Percentiles rank a stretch among this genome's conserved stretches.
Evolutionary conservation across 92 coral and sea anemone genomes (phyloP).

Genomic region (Umimayanthus chanpuru): DNA sequence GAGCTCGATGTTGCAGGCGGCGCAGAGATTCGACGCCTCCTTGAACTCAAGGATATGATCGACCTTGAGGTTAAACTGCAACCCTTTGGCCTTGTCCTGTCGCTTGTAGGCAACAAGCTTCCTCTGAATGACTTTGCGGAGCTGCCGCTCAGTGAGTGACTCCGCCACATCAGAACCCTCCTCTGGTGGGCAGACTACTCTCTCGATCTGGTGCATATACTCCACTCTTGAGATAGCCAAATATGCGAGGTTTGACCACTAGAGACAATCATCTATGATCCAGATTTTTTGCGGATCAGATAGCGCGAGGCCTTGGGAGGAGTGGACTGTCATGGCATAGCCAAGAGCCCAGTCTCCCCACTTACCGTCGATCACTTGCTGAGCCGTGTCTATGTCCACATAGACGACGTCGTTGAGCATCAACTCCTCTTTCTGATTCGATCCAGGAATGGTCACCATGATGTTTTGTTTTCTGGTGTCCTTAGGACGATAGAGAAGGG

Average conservation of each 20-base stretch:
- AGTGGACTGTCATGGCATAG: background rate
- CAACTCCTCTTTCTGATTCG: background rate
- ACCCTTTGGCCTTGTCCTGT: background rate
- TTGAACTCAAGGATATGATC: background rate
- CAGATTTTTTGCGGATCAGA: background rate
- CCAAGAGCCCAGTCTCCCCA: background rate
- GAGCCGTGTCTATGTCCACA: background rate
- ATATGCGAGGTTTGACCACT: background rate
- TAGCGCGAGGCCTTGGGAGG: slow-evolving; percentile 28
- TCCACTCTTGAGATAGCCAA: background rate
- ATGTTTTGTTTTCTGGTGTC: slow-evolving; percentile 20
- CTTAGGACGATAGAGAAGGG: slow-evolving; percentile 1
- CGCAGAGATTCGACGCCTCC: background rate
- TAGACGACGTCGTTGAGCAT: background rate
- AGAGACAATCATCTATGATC: background rate
- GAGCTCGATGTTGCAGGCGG: background rate
- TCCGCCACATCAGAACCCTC: background rate
- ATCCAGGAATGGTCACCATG: background rate
- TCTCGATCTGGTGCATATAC: slow-evolving; percentile 5
- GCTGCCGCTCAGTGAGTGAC: background rate
- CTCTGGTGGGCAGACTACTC: background rate
- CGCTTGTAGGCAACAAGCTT: background rate
- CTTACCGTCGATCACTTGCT: too few species aligned
- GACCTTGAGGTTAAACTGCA: background rate
- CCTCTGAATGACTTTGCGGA: background rate